Evolutionary conservation across 1,140 invertebrate genomes (phyloP), one percentile per base, ranked within the genome.

Genomic region (Acromyrmex charruanus): DNA sequence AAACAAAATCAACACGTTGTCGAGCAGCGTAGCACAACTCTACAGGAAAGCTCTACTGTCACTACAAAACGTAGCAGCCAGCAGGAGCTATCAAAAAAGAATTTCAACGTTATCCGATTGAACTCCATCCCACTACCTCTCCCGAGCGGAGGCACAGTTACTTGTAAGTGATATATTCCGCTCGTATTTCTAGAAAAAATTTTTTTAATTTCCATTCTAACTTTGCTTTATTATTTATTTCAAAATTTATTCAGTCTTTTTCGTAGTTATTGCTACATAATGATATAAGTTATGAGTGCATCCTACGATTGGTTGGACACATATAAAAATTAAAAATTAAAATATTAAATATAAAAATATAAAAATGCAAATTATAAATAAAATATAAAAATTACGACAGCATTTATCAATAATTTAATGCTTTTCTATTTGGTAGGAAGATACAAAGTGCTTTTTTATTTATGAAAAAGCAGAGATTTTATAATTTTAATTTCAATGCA

Each of bases 61-160:
- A 94, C 92, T 7, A 93, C 93, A 87, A 94, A 94, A 51, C 92
- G 93, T 14, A 95, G 92, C 55, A 93, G 81, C 82, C 88, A 89
- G 16, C 92, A 93, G 18, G 89, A 93, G 71, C 71, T 92, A 69
- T 88, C 91, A 28, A 93, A 92, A 77, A 93, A 94, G 72, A 92
- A 95, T 79, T 98, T 97, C 93, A 95, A 97, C 92, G 94, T 96
- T 77, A 96, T 98, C 77, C 96, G 97, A 87, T 94, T 98, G 82
- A 96, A 97, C 92, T 97, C 97, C 91, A 97, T 98, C 87, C 97
- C 97, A 79, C 94, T 98, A 86, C 97, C 97, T 85, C 96, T 93
- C 65, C 66, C 96, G 31, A 96, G 96, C 89, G 97, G 97, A 92
- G 97, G 97, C 92, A 96, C 96, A 94, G 96, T 98, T 77, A 96